Conservation (phyloP, 2,113 vertebrate genomes). For the Psophia crepitans region DNA sequence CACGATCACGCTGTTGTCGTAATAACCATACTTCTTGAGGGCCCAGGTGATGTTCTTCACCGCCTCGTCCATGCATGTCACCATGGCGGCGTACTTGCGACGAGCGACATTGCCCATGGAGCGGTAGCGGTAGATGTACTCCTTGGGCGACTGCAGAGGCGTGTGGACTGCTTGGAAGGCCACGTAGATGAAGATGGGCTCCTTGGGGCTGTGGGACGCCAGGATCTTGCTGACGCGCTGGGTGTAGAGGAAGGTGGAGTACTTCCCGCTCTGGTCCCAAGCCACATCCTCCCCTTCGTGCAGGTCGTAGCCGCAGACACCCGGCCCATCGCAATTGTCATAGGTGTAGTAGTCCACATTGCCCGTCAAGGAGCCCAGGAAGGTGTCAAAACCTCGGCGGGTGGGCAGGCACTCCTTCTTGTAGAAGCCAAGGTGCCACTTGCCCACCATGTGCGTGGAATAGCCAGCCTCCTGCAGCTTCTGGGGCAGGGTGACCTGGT, state of each 20-base stretch:
- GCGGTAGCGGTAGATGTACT: conserved; percentile 92
- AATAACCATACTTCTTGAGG: conserved; percentile 93
- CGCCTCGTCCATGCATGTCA: conserved; percentile 92
- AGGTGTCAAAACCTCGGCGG: conserved; percentile 91
- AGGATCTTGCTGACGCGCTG: conserved; percentile 90
- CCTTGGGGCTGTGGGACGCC: conserved; percentile 83
- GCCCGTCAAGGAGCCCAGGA: conserved; percentile 93
- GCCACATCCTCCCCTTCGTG: conserved; percentile 91
- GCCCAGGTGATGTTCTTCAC: conserved; percentile 93
- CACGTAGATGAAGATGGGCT: conserved; percentile 92
- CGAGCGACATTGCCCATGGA: conserved; percentile 87
- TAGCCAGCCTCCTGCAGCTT: conserved; percentile 92
- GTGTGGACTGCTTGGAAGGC: conserved; percentile 97
- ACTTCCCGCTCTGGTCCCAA: conserved; percentile 89
- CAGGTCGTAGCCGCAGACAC: conserved; percentile 89
- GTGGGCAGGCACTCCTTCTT: conserved; percentile 95
- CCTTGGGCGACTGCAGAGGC: conserved; percentile 89
- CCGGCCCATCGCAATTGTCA: conserved; percentile 89
- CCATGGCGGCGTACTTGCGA: conserved; percentile 94
- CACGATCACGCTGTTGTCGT: conserved; percentile 90
- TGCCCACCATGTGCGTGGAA: conserved; percentile 97
- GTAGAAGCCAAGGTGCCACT: conserved; percentile 98
- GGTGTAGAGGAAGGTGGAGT: conserved; percentile 93
- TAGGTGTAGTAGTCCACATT: conserved; percentile 97
- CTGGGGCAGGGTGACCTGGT: conserved; percentile 92